Conservation (phyloP, 1,140 invertebrate species). For the Sinonovacula constricta region DNA sequence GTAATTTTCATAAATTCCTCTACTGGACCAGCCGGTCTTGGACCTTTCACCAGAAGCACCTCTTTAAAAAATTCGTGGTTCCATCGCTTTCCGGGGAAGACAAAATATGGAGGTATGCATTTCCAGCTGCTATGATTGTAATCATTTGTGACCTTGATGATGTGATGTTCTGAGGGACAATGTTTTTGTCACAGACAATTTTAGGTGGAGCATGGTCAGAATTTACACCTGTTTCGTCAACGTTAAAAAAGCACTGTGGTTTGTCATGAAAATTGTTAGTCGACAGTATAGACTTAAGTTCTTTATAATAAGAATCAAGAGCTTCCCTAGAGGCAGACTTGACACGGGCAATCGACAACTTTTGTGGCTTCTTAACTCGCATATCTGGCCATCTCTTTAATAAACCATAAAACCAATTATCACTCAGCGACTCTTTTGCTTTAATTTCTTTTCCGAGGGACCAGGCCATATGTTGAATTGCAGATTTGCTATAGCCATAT, state of each 20-base stretch:
- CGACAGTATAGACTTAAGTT: conserved; percentile 19
- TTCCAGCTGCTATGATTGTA: conserved; percentile 50
- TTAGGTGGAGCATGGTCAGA: conserved; percentile 31
- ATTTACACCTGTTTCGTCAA: conserved; percentile 78
- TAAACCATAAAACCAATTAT: conserved; percentile 33
- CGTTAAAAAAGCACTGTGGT: conserved; percentile 74
- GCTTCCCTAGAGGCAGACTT: too few relatives aligned
- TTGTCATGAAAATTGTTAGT: conserved; percentile 58
- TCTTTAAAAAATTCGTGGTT: conserved; percentile 75
- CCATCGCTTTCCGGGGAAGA: conserved; percentile 60
- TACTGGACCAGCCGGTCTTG: conserved; percentile 79
- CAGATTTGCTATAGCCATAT: too few relatives aligned
- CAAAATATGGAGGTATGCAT: conserved; percentile 67
- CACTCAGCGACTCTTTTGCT: conserved; percentile 4
- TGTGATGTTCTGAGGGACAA: too few relatives aligned
- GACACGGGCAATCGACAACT: too few relatives aligned
- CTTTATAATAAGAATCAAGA: too few relatives aligned
- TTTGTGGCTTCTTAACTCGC: conserved; percentile 13
- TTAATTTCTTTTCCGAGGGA: conserved; percentile 12
- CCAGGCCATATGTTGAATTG: too few relatives aligned
- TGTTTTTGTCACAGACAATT: conserved; percentile 18
- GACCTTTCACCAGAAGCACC: conserved; percentile 75
- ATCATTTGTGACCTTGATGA: conserved; percentile 50
- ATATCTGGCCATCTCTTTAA: too few relatives aligned
- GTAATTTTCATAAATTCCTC: conserved; percentile 78